Evolutionary conservation across 2,113 vertebrate genomes (phyloP), one percentile per base, ranked within the genome.

Genomic region (Colistium nudipinnis): DNA sequence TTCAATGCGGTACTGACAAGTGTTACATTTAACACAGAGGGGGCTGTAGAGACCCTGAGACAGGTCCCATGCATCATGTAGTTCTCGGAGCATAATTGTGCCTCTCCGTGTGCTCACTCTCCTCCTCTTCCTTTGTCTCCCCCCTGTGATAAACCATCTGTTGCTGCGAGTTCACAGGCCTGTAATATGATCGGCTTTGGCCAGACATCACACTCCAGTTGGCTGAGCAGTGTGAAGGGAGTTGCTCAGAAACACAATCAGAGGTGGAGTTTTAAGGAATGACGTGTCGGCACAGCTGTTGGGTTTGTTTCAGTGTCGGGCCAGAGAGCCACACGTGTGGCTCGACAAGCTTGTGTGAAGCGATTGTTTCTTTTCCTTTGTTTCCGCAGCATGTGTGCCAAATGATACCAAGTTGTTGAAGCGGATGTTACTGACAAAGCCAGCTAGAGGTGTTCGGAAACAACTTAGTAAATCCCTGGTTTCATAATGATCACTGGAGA

Each of bases 161-260:
- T 89, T 93, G 87, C 78, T 89, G 87, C 87, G 81, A 33, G 9
- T 87, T 87, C 20, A 43, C 81, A 70, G 83, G 83, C 66, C 64
- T 82, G 92, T 87, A 78, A 80, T 27, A 66, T 80, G 90, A 92
- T 71, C 80, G 38, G 66, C 16, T 38, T 76, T 63, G 81, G 76
- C 72, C 73, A 76, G 78, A 82, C 81, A 82, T 73, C 72, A 76
- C 75, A 67, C 65, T 81, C 56, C 48, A 80, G 83, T 69, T 78
- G 83, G 83, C 76, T 80, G 79, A 63, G 35, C 45, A 25, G 55
- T 71, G 56, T 48, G 49, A 76, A 63, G 86, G 80, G 81, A 84
- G 84, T 82, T 38, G 14, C 69, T 31, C 17, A 19, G 62, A 76
- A 78, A 65, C 66, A 43, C 87, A 89, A 84, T 85, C 36, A 63